These are phyloP conservation scores for Pseudolycoriella hygida DNA, from an alignment of 2,888 invertebrate genomes.

Conservation along the genomic window DNA sequence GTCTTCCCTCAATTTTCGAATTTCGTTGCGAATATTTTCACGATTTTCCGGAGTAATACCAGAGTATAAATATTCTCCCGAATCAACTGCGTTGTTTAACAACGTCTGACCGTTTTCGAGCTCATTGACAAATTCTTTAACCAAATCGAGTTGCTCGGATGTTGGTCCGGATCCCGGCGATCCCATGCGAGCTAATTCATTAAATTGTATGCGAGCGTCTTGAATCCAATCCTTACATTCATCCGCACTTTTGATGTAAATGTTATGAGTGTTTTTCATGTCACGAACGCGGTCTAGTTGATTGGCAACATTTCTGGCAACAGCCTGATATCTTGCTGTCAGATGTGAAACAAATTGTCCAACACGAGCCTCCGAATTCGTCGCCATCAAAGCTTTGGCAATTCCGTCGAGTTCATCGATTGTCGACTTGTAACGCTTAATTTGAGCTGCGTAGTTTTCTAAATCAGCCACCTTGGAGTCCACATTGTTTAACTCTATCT, in stretches of 20 bases:
- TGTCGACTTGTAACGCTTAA: conserved; percentile 44
- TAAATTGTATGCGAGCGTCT: conserved; percentile 56
- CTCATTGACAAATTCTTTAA: conserved; percentile 41
- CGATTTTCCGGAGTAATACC: conserved; percentile 75
- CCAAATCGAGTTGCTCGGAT: conserved; percentile 42
- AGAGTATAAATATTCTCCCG: conserved; percentile 76
- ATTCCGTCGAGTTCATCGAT: conserved; percentile 47
- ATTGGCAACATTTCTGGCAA: conserved; percentile 48
- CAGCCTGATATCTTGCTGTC: conserved; percentile 53
- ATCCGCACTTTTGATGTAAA: conserved; percentile 49
- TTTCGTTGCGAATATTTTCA: conserved; percentile 64
- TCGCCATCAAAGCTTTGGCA: conserved; percentile 52
- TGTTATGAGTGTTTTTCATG: conserved; percentile 45
- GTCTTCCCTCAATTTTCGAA: conserved; percentile 60
- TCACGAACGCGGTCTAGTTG: conserved; percentile 56
- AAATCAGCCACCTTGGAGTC: conserved; percentile 52
- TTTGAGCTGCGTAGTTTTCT: conserved; percentile 39
- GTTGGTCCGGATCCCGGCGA: conserved; percentile 55
- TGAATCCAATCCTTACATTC: conserved; percentile 63
- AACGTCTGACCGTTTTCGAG: conserved; percentile 65
- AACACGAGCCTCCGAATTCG: conserved; percentile 69
- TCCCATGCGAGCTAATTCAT: conserved; percentile 51
- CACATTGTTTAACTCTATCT: conserved; percentile 49
- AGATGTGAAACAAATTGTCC: conserved; percentile 66
- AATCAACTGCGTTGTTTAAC: conserved; percentile 63